Evolutionary conservation across 92 coral and sea anemone genomes (phyloP).

Genomic region (Paramuricea clavata): DNA sequence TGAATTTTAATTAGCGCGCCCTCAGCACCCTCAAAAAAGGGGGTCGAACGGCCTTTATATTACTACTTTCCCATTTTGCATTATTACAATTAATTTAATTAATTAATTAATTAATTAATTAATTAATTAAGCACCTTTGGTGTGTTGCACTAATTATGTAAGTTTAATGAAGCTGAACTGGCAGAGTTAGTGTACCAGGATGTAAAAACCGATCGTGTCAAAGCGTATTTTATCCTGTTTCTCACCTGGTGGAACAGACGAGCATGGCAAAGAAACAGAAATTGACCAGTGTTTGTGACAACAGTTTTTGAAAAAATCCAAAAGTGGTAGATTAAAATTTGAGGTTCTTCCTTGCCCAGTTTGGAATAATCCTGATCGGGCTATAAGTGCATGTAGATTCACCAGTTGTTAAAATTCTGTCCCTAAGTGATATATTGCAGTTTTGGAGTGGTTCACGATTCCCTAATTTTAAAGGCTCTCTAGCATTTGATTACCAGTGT

Average conservation of each 20-base stretch:
- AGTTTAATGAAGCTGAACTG: no score
- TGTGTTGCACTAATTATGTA: no score
- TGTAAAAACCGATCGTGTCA: constrained; percentile 52
- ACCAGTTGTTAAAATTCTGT: constrained; percentile 31
- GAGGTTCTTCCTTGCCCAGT: no score
- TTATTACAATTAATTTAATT: no score
- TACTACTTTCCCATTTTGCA: no score
- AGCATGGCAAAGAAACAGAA: constrained; percentile 56
- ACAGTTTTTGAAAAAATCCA: constrained; percentile 50
- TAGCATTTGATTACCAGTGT: constrained; percentile 55
- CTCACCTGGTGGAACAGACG: constrained; percentile 35
- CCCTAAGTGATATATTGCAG: constrained; percentile 58
- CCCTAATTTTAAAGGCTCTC: constrained; percentile 52
- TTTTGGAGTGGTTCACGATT: constrained; percentile 76
- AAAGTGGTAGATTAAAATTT: no score
- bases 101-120: no score
- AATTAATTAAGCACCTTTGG: background rate
- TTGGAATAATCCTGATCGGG: no score
- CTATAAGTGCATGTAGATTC: background rate
- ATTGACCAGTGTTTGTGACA: constrained; percentile 64
- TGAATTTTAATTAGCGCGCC: no score
- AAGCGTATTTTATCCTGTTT: constrained; percentile 63
- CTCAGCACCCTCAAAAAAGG: no score
- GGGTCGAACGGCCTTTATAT: no score
- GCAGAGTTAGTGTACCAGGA: no score